These are phyloP conservation scores for Branchinecta lindahli DNA, from an alignment of 1,140 invertebrate genomes.

Conservation along the genomic window DNA sequence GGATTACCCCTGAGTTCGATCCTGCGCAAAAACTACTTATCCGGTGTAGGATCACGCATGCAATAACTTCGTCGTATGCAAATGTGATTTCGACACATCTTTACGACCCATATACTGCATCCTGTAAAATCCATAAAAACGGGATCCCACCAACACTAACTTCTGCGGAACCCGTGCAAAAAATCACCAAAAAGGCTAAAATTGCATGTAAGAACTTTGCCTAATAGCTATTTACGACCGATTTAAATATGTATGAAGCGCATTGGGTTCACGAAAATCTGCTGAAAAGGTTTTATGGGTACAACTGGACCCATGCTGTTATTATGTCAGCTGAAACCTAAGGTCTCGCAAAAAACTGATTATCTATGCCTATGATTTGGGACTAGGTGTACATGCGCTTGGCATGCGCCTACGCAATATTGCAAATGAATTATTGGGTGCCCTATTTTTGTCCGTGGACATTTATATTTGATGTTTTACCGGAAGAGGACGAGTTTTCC, in stretches of 20 bases:
- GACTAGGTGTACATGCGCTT: no score
- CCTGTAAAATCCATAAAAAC: slow-evolving; percentile 10
- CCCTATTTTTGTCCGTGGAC: no score
- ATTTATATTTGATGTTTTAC: no score
- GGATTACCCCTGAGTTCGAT: no score
- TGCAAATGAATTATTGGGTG: no score
- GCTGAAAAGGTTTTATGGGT: background rate
- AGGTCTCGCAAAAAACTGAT: slow-evolving; percentile 1
- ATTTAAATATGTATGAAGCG: slow-evolving; percentile 4
- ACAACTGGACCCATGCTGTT: background rate
- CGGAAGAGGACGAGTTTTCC: no score
- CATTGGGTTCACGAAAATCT: background rate
- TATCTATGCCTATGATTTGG: background rate
- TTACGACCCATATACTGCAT: slow-evolving; percentile 2
- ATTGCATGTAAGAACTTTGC: slow-evolving; percentile 7
- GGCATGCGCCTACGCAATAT: no score
- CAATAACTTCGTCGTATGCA: no score
- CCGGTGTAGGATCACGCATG: no score
- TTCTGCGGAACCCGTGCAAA: background rate
- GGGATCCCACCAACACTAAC: background rate
- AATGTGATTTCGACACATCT: background rate
- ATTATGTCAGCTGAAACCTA: background rate
- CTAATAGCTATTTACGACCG: slow-evolving; percentile 4
- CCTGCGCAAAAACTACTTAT: no score
- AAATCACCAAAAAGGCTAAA: slow-evolving; percentile 7